Evolutionary conservation across 2,797 vertebrate species (phyloP), one percentile per base, ranked within the genome.

Genomic region (Chanos chanos): DNA sequence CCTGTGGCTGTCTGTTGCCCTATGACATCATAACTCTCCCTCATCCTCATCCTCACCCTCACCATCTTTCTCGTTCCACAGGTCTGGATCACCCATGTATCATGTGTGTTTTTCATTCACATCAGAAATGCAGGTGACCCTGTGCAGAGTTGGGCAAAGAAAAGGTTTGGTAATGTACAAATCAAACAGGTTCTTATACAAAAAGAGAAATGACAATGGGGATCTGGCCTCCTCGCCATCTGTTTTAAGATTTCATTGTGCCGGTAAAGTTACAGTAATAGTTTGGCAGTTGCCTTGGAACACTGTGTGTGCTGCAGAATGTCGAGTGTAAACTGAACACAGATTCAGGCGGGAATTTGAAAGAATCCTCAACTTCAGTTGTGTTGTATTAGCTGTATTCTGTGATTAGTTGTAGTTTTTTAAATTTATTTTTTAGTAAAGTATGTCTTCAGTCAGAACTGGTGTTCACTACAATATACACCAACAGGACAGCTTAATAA

Each of bases 401-500:
- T 30, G 30, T 37, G 45, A 36, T n/a, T 24, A 12, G 4, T 28
- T 28, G 22, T n/a, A n/a, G n/a, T n/a, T n/a, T n/a, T n/a, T n/a
- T n/a, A n/a, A n/a, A n/a, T n/a, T n/a, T n/a, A n/a, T 39, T 34
- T 27, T 10, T 33, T 55, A 22, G 33, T 24, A 22, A 28, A 43
- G 19, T 51, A 54, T 50, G 37, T 56, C 34, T 50, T 30, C 49
- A 13, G 18, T 57, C 8, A 7, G 28, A 62, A 57, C 22, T 37
- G 50, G 43, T 7, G 33, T 52, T 25, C 37, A 44, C 28, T 52
- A 56, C 58, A 71, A n/a, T n/a, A 69, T 55, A 53, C 7, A 28
- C 45, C 34, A 33, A 52, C 49, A 31, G 5, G 25, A 70, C 10
- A 34, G 22, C 41, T 64, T 71, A 71, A 73, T 63, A 76, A 64